Evolutionary conservation across 2,888 invertebrate species (phyloP).

Genomic region (Eristalinus sepulchralis): DNA sequence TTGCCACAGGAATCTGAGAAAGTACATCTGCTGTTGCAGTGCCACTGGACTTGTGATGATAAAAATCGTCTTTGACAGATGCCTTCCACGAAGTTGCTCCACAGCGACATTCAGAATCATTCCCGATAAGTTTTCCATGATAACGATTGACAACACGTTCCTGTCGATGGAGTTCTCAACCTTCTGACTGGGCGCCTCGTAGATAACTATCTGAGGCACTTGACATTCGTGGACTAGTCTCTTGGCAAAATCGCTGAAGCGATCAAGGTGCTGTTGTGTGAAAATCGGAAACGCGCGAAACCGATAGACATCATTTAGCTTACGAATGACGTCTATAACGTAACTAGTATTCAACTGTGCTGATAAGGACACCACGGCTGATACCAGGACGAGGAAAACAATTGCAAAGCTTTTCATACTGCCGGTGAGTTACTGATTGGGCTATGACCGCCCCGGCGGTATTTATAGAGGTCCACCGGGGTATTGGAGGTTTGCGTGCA

Average conservation of each 20-base stretch:
- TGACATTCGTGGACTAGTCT: background rate
- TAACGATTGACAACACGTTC: conserved; percentile 9
- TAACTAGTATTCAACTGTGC: conserved; percentile 33
- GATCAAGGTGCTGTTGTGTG: background rate
- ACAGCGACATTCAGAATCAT: conserved; percentile 5
- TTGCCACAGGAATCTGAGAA: conserved; percentile 45
- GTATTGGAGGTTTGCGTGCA: background rate
- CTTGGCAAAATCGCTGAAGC: conserved; percentile 4
- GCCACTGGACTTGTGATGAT: conserved; percentile 19
- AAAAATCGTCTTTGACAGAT: conserved; percentile 26
- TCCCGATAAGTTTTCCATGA: conserved; percentile 33
- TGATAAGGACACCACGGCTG: background rate
- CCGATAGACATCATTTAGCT: conserved; percentile 5
- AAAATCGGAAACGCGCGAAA: conserved; percentile 37
- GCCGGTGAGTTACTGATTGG: background rate
- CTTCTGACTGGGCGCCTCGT: background rate
- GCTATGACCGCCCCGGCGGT: background rate
- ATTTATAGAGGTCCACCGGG: background rate
- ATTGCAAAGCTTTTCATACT: conserved; percentile 27
- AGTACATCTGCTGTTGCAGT: background rate
- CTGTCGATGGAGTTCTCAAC: conserved; percentile 8
- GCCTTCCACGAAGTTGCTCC: conserved; percentile 39
- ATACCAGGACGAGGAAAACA: conserved; percentile 2
- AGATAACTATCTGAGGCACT: conserved; percentile 27
- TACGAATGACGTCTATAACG: conserved; percentile 22